Base-by-base conservation (phyloP, 2,888 invertebrate species). In the Zygogramma bicolorata region DNA sequence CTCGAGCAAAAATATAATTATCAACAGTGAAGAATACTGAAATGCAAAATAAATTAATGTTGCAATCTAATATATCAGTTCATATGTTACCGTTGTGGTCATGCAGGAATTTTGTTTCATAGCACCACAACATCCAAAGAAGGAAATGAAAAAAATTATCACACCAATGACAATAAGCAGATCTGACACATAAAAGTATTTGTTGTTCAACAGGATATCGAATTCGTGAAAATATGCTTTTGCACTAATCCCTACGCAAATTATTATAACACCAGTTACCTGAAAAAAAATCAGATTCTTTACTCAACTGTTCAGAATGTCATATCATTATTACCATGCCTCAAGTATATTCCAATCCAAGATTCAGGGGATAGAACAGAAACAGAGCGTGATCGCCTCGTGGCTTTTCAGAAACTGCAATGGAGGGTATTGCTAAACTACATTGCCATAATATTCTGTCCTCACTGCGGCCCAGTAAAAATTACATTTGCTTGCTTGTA, bases 121-220 rank as follows among this genome's bases (percentile, higher is more conserved):
- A 18, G 98, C 97, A 40, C 98, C 98, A 82, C 97, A 98, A 89
- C 97, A 98, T 77, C 98, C 98, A 80, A 98, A 93, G 90, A 97
- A 97, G 62, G 97, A 95, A 18, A 98, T 94, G 65, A 97, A 88
- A 87, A 97, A 96, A 81, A 97, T 94, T 73, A 96, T 89, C 18
- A 93, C 89, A 13, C 97, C 97, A 20, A 97, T 93, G 68, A 94
- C 90, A 81, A 98, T 95, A 77, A 98, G 90, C 65, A 97, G 90
- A 40, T 95, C 92, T 0, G 97, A 96, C 0, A 94, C 93, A 6
- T 94, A 93, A 88, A 95, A 92, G 87, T 95, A 93, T 85, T 92
- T 92, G 84, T 92, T 92, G 82, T 93, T 93, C 4, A 96, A 92
- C 83, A 97, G 92, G 83, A 93, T 92, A 62, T 93, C 91, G 86